Evolutionary conservation across 2,113 vertebrate species (phyloP), one percentile per base, ranked within the genome.

Genomic region (Craseonycteris thonglongyai): DNA sequence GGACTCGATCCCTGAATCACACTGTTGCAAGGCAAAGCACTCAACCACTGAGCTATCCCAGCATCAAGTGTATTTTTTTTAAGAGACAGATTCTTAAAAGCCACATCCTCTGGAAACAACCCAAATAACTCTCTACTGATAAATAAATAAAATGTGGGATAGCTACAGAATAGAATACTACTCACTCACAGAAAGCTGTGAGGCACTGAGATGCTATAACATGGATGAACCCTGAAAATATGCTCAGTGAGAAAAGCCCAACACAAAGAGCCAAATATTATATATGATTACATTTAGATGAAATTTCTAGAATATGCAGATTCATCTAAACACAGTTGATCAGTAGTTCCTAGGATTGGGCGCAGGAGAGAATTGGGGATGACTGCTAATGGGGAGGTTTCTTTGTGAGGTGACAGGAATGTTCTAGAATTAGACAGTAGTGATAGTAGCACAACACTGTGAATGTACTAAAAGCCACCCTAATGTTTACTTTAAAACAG

Each of bases 141-240:
- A 2, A 26, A 56, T 3, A 38, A 59, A 13, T 28, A 54, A 54
- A 69, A 42, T 0, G 3, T 0, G n/a, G 45, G 16, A 4, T 0
- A 42, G 66, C 40, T 49, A 11, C 0, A 28, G 51, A 8, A 51
- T 0, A 8, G 79, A 78, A 51, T 3, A 35, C 16, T 4, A 81
- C 9, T 61, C 13, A 1, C 14, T 40, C 45, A 15, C 19, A 28
- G 26, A 74, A 18, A 40, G 35, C 56, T 40, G 14, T 3, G 6
- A 24, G 4, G 18, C n/a, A 28, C 47, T 7, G n/a, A 22, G 6
- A 28, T 2, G 35, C 18, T 26, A 18, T 83, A 4, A 16, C 6
- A 1, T 0, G 9, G 38, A 61, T 2, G 9, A 14, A 40, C 33
- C 26, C 1, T 13, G 30, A 54, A 30, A 18, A 42, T 35, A 4